Evolutionary conservation across 2,797 vertebrate genomes (phyloP), one percentile per base, ranked within the genome.

Genomic region (Labeo calbasu): DNA sequence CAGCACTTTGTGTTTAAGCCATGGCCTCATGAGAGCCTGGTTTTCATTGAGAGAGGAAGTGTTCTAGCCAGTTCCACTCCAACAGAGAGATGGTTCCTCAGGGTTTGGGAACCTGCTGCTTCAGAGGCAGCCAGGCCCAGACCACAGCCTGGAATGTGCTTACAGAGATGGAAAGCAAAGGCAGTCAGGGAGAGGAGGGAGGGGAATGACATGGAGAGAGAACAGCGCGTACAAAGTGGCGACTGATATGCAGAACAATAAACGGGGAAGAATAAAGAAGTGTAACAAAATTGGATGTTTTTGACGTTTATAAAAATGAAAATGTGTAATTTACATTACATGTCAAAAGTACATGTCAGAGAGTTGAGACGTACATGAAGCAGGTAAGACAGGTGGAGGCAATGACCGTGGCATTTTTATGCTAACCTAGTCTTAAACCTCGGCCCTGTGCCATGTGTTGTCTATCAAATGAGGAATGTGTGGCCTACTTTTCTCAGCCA

Each of bases 61-160:
- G 23, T 70, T 77, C 55, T 28, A 51, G 36, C 53, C 75, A 57
- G 55, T 46, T 51, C 77, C 77, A 63, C n/a, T 59, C 46, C 11
- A 68, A 53, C 9, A 61, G 72, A 81, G 63, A 66, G 48, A 79
- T 71, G 69, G 70, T n/a, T 77, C 57, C 72, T 83, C 91, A 82
- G 72, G 87, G 88, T 90, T 85, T 88, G 88, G 88, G 91, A 94
- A 91, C 89, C 88, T 90, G 86, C 69, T 91, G 86, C 89, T 91
- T 87, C 91, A 90, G 89, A 90, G 87, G 89, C 89, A 92, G 88
- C 87, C 79, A 84, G 77, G 86, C 88, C 83, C 89, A 84, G 88
- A 92, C 90, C 90, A 88, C 88, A 90, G 82, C 59, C 82, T 91
- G 91, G 94, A 95, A 95, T 94, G 92, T 94, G 92, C 94, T 94